These are phyloP conservation scores for Electrona antarctica DNA, from an alignment of 2,113 vertebrate genomes.

Conservation along the genomic window DNA sequence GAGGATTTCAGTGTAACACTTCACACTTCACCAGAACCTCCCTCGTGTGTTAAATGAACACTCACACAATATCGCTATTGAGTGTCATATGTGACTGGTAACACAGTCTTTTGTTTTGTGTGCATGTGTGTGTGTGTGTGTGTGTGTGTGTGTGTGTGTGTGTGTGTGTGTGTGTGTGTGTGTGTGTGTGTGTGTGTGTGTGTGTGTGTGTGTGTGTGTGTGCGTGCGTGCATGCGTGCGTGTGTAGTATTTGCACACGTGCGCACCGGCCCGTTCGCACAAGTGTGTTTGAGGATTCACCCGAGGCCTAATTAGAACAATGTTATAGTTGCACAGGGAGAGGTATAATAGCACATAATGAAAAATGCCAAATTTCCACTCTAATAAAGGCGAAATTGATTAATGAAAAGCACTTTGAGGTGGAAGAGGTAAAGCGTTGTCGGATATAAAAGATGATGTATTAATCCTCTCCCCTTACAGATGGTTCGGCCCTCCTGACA, in stretches of 20 bases:
- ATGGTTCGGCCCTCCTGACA: constrained; percentile 99
- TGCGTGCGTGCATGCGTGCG: background rate
- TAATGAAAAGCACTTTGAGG: constrained; percentile 99
- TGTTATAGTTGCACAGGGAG: constrained; percentile 90
- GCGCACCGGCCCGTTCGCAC: constrained; percentile 52
- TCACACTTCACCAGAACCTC: too few relatives aligned
- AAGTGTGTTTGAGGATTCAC: constrained; percentile 81
- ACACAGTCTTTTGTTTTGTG: too few relatives aligned
- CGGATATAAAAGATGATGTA: constrained; percentile 99
- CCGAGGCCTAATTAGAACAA: constrained; percentile 95
- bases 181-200: constrained; percentile 87
- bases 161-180: constrained; percentile 51
- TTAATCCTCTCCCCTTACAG: constrained; percentile 99
- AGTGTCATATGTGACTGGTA: too few relatives aligned
- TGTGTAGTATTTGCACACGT: constrained; percentile 72
- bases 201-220: constrained; percentile 51
- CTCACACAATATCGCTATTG: too few relatives aligned
- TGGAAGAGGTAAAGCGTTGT: constrained; percentile 95
- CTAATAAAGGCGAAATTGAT: constrained; percentile 99
- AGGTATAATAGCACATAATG: constrained; percentile 94
- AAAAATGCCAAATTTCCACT: constrained; percentile 97
- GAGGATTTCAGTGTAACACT: too few relatives aligned
- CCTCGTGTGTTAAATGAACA: too few relatives aligned
- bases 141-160: constrained; percentile 18
- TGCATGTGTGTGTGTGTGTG: constrained; percentile 8